These are phyloP conservation scores for Melierax canorus DNA, from an alignment of 2,113 vertebrate genomes.

Conservation along the genomic window DNA sequence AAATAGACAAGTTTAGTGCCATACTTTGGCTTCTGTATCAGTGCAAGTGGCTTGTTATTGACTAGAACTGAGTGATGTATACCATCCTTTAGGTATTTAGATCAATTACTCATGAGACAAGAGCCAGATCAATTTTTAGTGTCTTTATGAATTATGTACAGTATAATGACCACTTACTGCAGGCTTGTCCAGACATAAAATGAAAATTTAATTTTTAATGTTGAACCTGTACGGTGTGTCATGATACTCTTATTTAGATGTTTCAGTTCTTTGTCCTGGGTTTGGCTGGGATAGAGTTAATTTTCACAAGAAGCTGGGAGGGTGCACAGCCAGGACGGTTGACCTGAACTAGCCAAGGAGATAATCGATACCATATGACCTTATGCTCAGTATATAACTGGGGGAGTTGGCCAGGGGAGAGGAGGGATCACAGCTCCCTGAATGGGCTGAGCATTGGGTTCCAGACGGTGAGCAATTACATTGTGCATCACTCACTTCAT, in stretches of 20 bases:
- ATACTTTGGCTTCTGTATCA: not conserved
- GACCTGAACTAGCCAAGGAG: too few species aligned
- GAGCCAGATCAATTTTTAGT: conserved; percentile 9
- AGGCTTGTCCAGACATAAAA: not conserved
- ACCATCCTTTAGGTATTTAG: not conserved
- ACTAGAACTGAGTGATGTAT: not conserved
- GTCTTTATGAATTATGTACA: not conserved
- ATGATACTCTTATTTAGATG: not conserved
- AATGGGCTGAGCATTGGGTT: too few species aligned
- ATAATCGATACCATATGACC: too few species aligned
- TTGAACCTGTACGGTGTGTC: not conserved
- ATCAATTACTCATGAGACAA: not conserved
- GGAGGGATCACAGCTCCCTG: too few species aligned
- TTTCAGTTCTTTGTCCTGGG: not conserved
- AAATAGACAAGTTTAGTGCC: not conserved
- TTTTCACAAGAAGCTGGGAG: too few species aligned
- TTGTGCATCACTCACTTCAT: too few species aligned
- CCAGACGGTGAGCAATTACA: too few species aligned
- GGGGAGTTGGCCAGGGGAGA: too few species aligned
- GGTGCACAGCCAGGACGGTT: too few species aligned
- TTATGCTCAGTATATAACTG: too few species aligned
- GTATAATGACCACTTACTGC: not conserved
- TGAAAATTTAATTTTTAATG: not conserved
- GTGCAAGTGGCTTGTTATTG: not conserved
- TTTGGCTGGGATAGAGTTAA: too few species aligned